Conservation (phyloP, 2,113 vertebrate genomes). For the Sapayoa aenigma region DNA sequence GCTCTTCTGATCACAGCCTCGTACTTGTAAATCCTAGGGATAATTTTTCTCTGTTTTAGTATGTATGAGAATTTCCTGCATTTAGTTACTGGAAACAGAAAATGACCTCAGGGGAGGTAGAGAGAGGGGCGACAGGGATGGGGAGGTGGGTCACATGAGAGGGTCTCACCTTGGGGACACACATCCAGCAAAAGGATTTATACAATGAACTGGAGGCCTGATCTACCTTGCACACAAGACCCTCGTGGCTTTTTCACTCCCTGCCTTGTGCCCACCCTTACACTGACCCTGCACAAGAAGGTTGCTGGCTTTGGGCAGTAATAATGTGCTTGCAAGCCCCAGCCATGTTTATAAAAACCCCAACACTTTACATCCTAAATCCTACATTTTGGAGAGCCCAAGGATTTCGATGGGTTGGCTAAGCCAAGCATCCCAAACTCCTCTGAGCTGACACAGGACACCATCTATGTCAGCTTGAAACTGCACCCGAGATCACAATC, state of each 20-base stretch:
- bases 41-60: neutral
- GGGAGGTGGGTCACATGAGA: accelerated
- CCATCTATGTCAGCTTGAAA: neutral
- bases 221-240: neutral
- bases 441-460: neutral
- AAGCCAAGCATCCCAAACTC: neutral
- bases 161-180: neutral
- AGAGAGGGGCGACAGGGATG: accelerated
- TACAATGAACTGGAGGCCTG: neutral
- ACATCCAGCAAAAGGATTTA: neutral
- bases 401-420: neutral
- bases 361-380: neutral
- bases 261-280: neutral
- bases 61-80: neutral
- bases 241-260: neutral
- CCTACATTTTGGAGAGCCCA: neutral
- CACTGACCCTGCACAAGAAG: neutral
- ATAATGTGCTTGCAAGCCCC: accelerated
- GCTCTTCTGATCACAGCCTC: neutral
- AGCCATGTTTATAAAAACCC: neutral
- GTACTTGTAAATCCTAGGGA: neutral
- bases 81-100: neutral
- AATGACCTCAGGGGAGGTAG: neutral
- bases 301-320: neutral
- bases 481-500: conserved; percentile 27